Evolutionary conservation across 2,888 invertebrate species (phyloP).

Genomic region (Polydesmus complanatus): DNA sequence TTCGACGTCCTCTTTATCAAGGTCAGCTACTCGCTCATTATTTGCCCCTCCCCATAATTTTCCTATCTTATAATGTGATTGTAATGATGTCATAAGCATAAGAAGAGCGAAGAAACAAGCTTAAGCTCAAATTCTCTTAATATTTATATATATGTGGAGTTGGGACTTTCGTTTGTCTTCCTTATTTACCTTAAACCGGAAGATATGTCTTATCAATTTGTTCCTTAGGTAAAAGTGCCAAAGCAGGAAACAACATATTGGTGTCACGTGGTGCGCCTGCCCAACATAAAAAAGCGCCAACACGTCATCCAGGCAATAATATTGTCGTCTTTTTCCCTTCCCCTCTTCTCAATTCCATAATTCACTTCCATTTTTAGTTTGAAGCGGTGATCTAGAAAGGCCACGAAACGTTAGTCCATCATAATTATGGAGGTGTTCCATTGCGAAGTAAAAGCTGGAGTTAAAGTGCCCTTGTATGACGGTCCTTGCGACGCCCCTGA

Average conservation of each 20-base stretch:
- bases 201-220: no score
- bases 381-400: conserved; percentile 66
- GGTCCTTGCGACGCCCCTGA: conserved; percentile 66
- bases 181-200: no score
- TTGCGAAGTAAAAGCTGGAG: conserved; percentile 56
- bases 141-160: no score
- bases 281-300: conserved; percentile 50
- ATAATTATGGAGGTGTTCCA: conserved; percentile 98
- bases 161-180: no score
- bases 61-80: no score
- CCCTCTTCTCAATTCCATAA: conserved; percentile 7
- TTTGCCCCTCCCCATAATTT: not conserved
- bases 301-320: conserved; percentile 50
- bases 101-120: no score
- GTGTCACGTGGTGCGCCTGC: conserved; percentile 76
- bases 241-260: conserved; percentile 86
- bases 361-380: conserved; percentile 44
- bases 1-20: conserved; percentile 20
- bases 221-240: conserved; percentile 47
- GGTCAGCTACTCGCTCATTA: conserved; percentile 1
- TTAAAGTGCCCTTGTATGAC: conserved; percentile 56
- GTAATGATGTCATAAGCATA: no score
- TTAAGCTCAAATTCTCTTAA: no score
- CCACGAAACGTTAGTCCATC: conserved; percentile 83
- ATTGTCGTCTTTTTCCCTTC: not conserved